phyloP scores from a whole-genome alignment of 2,888 invertebrate species.

The Cistogaster globosa region DNA sequence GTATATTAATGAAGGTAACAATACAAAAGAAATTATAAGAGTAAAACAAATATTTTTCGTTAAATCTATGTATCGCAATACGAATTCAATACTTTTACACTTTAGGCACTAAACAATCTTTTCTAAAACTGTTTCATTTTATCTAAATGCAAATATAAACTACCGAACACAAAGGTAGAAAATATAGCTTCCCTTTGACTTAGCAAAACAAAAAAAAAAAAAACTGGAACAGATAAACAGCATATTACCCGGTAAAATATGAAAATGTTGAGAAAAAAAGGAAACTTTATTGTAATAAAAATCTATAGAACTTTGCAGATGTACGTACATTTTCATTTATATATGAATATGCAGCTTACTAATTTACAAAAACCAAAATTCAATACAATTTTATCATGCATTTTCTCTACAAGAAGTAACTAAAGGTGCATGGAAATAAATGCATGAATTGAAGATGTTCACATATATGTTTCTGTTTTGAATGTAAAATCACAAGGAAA shows the following conservation, averaged over 20 bases:
- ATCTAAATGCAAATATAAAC: slow-evolving; percentile 41
- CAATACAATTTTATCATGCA: slow-evolving; percentile 48
- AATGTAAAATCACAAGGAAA: slow-evolving; percentile 46
- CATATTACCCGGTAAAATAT: slow-evolving; percentile 25
- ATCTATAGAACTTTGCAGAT: slow-evolving; percentile 4
- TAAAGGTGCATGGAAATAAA: slow-evolving; percentile 21
- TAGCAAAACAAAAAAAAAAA: slow-evolving; percentile 71
- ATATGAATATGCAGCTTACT: too few species aligned
- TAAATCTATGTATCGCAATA: too few species aligned
- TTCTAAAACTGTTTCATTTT: neutral
- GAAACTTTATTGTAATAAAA: slow-evolving; percentile 60
- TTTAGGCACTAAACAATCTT: too few species aligned
- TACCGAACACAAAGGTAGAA: slow-evolving; percentile 74
- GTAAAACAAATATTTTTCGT: too few species aligned
- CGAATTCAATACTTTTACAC: too few species aligned
- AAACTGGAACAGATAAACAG: slow-evolving; percentile 44
- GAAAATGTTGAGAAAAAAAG: slow-evolving; percentile 59
- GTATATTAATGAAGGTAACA: too few species aligned
- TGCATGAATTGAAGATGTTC: slow-evolving; percentile 55
- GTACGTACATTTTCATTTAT: neutral
- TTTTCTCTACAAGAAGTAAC: slow-evolving; percentile 5
- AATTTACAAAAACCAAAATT: neutral
- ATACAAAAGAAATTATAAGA: too few species aligned
- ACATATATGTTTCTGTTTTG: slow-evolving; percentile 39
- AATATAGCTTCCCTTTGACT: slow-evolving; percentile 81